These are phyloP conservation scores for Siniperca undulata DNA, from an alignment of 2,797 vertebrate genomes.

Conservation along the genomic window DNA sequence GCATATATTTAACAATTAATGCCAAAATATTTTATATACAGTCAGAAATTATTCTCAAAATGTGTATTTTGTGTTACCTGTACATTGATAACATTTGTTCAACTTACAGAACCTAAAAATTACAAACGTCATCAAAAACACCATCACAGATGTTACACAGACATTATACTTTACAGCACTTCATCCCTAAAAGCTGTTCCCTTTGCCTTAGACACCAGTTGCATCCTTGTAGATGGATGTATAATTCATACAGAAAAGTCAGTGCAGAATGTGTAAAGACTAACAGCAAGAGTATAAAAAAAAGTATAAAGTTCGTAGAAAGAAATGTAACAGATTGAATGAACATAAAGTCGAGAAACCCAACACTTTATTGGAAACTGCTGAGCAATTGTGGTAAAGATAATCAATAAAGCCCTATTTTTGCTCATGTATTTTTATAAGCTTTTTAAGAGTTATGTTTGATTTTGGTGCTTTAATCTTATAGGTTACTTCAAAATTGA, in stretches of 20 bases:
- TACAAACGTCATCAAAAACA: neutral
- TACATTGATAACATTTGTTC: neutral
- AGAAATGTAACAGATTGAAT: neutral
- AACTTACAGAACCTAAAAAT: neutral
- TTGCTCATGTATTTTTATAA: neutral
- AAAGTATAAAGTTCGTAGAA: neutral
- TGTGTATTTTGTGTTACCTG: too few species aligned
- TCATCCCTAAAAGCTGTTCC: neutral
- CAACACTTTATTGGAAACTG: constrained; percentile 5
- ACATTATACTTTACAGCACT: neutral
- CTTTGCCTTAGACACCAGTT: neutral
- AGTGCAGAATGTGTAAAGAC: neutral
- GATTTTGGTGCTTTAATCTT: constrained; percentile 14
- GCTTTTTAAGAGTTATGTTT: neutral
- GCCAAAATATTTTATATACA: too few species aligned
- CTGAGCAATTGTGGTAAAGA: neutral
- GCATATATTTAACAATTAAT: too few species aligned
- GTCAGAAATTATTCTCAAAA: too few species aligned
- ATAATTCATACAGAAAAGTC: neutral
- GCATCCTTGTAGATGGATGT: neutral
- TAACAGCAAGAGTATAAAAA: neutral
- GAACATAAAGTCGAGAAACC: neutral
- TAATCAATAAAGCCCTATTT: constrained; percentile 30
- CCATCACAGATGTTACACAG: neutral
- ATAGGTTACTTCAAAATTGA: neutral